Percentiles rank a stretch among this genome's conserved stretches.
phyloP scores from a whole-genome alignment of 2,113 vertebrate species.

The Catagonus wagneri region DNA sequence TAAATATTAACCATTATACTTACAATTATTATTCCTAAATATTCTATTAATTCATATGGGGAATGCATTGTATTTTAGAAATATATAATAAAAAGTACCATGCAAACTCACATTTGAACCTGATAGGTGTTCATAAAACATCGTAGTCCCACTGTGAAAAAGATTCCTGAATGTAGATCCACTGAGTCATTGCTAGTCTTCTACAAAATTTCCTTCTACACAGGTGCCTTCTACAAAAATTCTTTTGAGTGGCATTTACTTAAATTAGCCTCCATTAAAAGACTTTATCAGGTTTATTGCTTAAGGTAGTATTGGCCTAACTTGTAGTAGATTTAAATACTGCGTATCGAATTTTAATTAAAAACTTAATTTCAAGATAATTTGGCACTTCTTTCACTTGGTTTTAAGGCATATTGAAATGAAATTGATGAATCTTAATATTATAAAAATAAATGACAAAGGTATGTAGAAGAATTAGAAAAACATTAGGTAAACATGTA shows the following conservation, averaged over 20 bases:
- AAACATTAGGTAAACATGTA: not conserved
- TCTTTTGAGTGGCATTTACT: not conserved
- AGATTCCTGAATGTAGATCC: not conserved
- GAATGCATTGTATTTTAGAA: not conserved
- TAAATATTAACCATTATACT: not conserved
- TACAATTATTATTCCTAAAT: not conserved
- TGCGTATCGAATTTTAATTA: not conserved
- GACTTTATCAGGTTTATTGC: not conserved
- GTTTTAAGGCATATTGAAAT: not conserved
- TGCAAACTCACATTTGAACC: not conserved
- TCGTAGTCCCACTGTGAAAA: not conserved
- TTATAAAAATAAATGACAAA: slow-evolving; percentile 33
- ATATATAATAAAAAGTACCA: not conserved
- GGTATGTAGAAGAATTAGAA: slow-evolving; percentile 15
- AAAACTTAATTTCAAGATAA: slow-evolving; percentile 36
- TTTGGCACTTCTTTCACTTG: slow-evolving; percentile 16
- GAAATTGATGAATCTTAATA: not conserved
- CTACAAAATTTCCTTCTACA: too few relatives aligned
- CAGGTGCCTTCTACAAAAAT: not conserved
- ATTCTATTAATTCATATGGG: not conserved
- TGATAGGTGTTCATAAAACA: not conserved
- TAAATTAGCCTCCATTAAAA: not conserved
- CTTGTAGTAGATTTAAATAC: not conserved
- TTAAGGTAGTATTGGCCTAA: slow-evolving; percentile 15
- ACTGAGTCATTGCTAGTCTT: not conserved